Evolutionary conservation across 2,888 invertebrate species (phyloP).

Genomic region (Apeira syringaria): DNA sequence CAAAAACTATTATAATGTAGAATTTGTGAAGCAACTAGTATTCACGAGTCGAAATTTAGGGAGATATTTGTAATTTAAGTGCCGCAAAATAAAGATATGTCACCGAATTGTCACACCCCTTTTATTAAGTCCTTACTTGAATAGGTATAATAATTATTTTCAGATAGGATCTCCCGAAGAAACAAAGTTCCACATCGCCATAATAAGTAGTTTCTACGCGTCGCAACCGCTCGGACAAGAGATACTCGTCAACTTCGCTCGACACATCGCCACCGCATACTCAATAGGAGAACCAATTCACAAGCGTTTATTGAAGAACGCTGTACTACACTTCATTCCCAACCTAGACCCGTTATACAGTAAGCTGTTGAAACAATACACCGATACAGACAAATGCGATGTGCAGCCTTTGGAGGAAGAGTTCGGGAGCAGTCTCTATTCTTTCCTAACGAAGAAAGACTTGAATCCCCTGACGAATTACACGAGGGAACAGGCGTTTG

Average conservation of each 20-base stretch:
- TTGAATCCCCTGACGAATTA: slow-evolving; percentile 67
- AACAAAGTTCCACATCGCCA: slow-evolving; percentile 90
- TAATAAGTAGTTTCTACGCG: slow-evolving; percentile 93
- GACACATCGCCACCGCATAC: slow-evolving; percentile 91
- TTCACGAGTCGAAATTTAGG: no score
- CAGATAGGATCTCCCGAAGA: slow-evolving; percentile 91
- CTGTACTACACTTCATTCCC: slow-evolving; percentile 92
- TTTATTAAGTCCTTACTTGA: neutral
- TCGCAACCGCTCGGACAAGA: slow-evolving; percentile 94
- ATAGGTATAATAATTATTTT: slow-evolving; percentile 24
- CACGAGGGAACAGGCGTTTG: slow-evolving; percentile 84
- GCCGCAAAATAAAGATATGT: no score
- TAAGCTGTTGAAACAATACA: slow-evolving; percentile 55
- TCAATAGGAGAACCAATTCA: slow-evolving; percentile 87
- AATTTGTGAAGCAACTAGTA: no score
- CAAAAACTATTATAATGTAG: no score
- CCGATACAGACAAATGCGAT: slow-evolving; percentile 60
- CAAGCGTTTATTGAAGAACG: slow-evolving; percentile 85
- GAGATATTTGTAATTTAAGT: no score
- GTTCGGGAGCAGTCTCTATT: slow-evolving; percentile 86
- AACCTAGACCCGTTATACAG: slow-evolving; percentile 63
- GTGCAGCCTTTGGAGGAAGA: slow-evolving; percentile 75
- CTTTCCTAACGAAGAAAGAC: slow-evolving; percentile 63
- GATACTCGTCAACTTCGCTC: slow-evolving; percentile 90
- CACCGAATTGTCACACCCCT: no score